Percentiles rank a stretch among this genome's conserved stretches.
Evolutionary conservation across 2,888 invertebrate species (phyloP).

Genomic region (Melolontha melolontha): DNA sequence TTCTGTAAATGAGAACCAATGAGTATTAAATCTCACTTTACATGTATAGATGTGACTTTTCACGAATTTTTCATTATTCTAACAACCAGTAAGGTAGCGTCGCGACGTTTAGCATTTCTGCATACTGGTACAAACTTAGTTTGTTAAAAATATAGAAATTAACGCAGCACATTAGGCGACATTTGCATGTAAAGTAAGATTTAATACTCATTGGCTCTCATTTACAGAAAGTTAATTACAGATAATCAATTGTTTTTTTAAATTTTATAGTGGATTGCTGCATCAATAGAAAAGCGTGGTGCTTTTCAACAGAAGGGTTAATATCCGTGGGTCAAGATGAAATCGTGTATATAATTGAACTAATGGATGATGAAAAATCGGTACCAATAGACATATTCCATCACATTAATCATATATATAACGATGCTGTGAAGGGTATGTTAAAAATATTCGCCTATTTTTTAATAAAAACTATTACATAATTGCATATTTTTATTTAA

Average conservation of each 20-base stretch:
- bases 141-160: no score
- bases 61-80: no score
- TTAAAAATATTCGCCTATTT: background rate
- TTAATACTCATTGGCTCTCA: no score
- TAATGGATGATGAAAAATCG: conserved; percentile 71
- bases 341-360: conserved; percentile 79
- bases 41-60: no score
- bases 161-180: no score
- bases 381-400: conserved; percentile 80
- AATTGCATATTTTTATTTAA: background rate
- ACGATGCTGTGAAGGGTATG: conserved; percentile 73
- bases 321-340: conserved; percentile 87
- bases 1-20: no score
- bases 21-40: no score
- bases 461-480: background rate
- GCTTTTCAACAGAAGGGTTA: conserved; percentile 81
- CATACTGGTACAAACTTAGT: no score
- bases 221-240: no score
- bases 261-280: conserved; percentile 77
- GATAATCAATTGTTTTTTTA: conserved; percentile 4
- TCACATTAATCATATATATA: conserved; percentile 79
- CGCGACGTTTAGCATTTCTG: no score
- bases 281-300: conserved; percentile 79
- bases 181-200: no score
- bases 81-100: no score